These are phyloP conservation scores for Eledone cirrhosa DNA, from an alignment of 2,888 invertebrate species.

Conservation along the genomic window DNA sequence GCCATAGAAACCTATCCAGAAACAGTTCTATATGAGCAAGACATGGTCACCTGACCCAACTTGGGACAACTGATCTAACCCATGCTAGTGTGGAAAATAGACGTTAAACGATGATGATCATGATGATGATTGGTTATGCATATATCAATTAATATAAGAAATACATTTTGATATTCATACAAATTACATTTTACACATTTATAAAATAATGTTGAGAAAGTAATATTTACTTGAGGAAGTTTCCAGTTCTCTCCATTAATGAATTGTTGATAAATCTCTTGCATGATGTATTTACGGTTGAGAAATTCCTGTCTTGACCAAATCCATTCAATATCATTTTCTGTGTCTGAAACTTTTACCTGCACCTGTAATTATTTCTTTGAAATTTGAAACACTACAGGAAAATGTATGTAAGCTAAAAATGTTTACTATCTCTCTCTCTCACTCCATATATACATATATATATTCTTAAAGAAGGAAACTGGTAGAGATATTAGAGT, in stretches of 20 bases:
- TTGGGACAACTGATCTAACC: no score
- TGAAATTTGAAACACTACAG: not conserved
- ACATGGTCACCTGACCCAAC: no score
- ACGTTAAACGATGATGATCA: no score
- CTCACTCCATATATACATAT: not conserved
- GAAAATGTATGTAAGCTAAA: not conserved
- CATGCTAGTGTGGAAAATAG: no score
- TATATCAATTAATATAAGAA: no score
- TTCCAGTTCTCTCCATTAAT: conserved; percentile 70
- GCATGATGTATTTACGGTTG: conserved; percentile 70
- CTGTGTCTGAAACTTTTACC: conserved; percentile 69
- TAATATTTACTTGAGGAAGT: conserved; percentile 64
- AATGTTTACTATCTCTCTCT: not conserved
- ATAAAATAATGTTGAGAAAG: not conserved
- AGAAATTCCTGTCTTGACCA: conserved; percentile 71
- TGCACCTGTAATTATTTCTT: conserved; percentile 44
- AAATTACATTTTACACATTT: not conserved
- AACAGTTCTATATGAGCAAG: no score
- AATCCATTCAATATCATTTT: conserved; percentile 70
- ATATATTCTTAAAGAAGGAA: no score
- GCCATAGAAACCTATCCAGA: no score
- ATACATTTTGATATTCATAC: not conserved
- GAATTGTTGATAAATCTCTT: conserved; percentile 71
- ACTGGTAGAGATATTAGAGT: no score
- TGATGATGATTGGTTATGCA: no score